Evolutionary conservation across 2,113 vertebrate genomes (phyloP), one percentile per base, ranked within the genome.

Genomic region (Triplophysa rosa): DNA sequence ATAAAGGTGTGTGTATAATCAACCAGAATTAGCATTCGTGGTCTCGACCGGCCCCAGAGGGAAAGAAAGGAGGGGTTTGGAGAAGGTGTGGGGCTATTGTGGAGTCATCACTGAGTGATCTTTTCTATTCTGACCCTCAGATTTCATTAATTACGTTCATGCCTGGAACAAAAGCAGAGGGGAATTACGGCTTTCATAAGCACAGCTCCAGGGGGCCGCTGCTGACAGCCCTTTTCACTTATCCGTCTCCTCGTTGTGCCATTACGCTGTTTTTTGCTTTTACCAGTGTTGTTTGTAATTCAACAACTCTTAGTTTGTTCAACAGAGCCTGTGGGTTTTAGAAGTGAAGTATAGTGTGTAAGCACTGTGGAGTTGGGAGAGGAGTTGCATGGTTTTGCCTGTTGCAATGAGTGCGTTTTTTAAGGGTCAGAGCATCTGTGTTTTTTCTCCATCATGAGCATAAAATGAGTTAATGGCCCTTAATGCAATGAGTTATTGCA

Each of bases 21-120:
- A 95, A 95, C 59, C 90, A 90, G 94, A 96, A 99, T 99, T 99
- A 97, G 95, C 95, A 99, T 98, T 96, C 95, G 92, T 91, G 87
- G 91, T 93, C 93, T 92, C 85, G 90, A 90, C 90, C 91, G 91
- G 95, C 95, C 95, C 93, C 92, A 94, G 94, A 95, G 96, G 94
- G 92, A 80, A 79, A 80, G 82, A 74, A 67, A 93, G 93, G 91
- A 92, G 93, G 90, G 91, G 94, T 91, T 91, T 81, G 81, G 83
- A 85, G 87, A 54, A 92, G 94, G 91, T 93, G 93, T 93, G 93
- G 91, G 93, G 95, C 94, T 94, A 94, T 94, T 94, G 91, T 95
- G 91, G 93, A 93, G 90, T 94, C 93, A 94, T 95, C 93, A 92
- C 93, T 94, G 92, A 92, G 91, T 94, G 92, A 94, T 94, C 92